Base-by-base conservation (phyloP, 2,888 invertebrate genomes). In the Melanargia galathea region DNA sequence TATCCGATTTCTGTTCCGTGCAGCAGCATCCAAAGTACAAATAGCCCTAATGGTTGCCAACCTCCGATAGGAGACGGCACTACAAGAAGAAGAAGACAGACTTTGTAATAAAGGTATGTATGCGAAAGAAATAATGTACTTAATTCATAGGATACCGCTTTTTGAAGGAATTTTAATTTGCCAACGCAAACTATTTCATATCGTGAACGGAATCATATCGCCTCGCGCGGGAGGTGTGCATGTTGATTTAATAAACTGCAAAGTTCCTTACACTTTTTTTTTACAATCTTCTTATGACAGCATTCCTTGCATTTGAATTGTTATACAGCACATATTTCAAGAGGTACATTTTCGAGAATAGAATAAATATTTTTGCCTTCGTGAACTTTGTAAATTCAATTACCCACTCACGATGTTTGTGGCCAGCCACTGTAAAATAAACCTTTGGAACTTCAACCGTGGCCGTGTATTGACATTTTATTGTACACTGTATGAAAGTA, bases 331-430 rank as follows among this genome's bases (percentile, higher is more conserved):
- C 16, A 62, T 60, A 56, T 65, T 64, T 26, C 11, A 49, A 67
- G 57, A 38, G 18, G 52, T 63, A 60, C 43, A 52, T 54, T 57
- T 40, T 62, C 61, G 51, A 20, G 57, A 54, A 54, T 48, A 60
- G 52, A 65, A 62, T 60, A 67, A 79, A 82, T 78, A 79, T 84
- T 81, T 80, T 79, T 75, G 74, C 70, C 73, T 76, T 79, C 77
- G 77, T 79, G 82, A 82, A 86, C 80, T 81, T 82, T 76, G 73
- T 78, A 80, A 82, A 83, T 84, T 83, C 83, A 87, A 85, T 86
- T 84, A 84, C 76, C 68, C 62, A 65, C 67, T 71, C 66, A 71
- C 71, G 77, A 77, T 81, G 84, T 65, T 69, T 40, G 79, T 77
- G 80, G 79, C 78, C 80, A 75, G 75, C 78, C 76, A 78, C 79